Base-by-base conservation (phyloP, 2,888 invertebrate genomes). In the Plebejus anna region DNA sequence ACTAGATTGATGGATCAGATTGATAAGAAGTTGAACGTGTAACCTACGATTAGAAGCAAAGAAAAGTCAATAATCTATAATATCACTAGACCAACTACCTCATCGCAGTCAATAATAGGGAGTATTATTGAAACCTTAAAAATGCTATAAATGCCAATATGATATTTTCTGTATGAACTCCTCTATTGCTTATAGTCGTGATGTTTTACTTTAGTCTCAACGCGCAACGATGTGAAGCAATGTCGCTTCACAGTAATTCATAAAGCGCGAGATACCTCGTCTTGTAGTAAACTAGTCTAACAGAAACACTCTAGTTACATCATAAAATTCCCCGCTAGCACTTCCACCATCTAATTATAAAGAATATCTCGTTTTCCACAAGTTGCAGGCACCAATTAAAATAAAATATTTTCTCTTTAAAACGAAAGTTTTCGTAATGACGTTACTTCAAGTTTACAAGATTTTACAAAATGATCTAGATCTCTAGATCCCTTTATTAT, bases 271-370 rank as follows among this genome's bases (percentile, higher is more conserved):
- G 66, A 16, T 36, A 32, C 66, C 59, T 59, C 32, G 9, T 47
- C 47, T 47, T 2, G 11, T 11, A 47, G 47, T 47, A 47, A 47
- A 47, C 47, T 47, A 47, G 47, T 66, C 11, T 16, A 4, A 13
- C 47, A 22, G 22, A 47, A 72, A 72, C 42, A 22, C 42, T 42
- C 51, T 51, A 72, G 47, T 72, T 42, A 9, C 51, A 51, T 13
- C 5, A 73, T 76, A 71, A 76, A 76, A 76, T 22, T 71, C 55
- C 38, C 66, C 57, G 28, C 76, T 70, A 22, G 71, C 70, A 71
- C 57, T 59, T 76, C 71, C 47, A 38, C 72, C 71, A 72, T 76
- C 76, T 72, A 76, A 76, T 76, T 76, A 76, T 71, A 76, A 72
- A 76, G 72, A 76, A 76, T 71, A 76, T 59, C 72, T 72, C 76